phyloP scores from a whole-genome alignment of 2,797 vertebrate species.

The Myoxocephalus aenaeus region DNA sequence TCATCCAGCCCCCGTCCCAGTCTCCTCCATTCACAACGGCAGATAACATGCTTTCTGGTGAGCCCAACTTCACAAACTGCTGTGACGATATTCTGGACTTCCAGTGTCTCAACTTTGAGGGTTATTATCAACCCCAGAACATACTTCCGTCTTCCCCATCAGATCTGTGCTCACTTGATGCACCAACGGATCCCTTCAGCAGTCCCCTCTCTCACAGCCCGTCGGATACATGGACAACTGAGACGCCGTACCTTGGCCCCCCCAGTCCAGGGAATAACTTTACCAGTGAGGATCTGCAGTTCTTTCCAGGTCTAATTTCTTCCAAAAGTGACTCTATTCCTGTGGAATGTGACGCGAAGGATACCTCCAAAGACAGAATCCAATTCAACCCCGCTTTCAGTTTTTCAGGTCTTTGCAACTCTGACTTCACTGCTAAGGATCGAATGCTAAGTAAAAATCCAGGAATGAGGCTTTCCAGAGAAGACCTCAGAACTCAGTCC shows the following conservation, averaged over 20 bases:
- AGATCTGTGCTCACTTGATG: constrained; percentile 83
- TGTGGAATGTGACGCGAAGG: constrained; percentile 71
- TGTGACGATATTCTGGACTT: constrained; percentile 86
- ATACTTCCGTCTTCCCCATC: constrained; percentile 82
- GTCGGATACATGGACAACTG: constrained; percentile 83
- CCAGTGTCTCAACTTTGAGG: constrained; percentile 86
- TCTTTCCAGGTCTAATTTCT: constrained; percentile 81
- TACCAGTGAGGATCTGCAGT: constrained; percentile 80
- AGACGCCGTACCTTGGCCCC: constrained; percentile 85
- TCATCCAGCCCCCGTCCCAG: constrained; percentile 78
- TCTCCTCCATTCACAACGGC: constrained; percentile 78
- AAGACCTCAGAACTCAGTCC: constrained; percentile 69
- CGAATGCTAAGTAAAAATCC: constrained; percentile 66
- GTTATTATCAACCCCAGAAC: constrained; percentile 84
- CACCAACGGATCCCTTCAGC: constrained; percentile 84
- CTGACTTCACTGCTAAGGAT: constrained; percentile 72
- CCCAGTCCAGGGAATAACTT: constrained; percentile 85
- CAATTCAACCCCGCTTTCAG: constrained; percentile 56
- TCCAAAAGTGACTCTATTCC: constrained; percentile 76
- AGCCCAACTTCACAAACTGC: constrained; percentile 84
- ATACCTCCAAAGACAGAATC: constrained; percentile 74
- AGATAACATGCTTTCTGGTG: constrained; percentile 80
- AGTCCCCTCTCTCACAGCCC: constrained; percentile 88
- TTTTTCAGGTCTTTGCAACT: constrained; percentile 62
- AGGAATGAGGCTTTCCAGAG: constrained; percentile 67